A percentile compares a stretch with the other conserved stretches of the same genome.
Conservation (phyloP, 2,113 vertebrate species). For the Athene noctua region DNA sequence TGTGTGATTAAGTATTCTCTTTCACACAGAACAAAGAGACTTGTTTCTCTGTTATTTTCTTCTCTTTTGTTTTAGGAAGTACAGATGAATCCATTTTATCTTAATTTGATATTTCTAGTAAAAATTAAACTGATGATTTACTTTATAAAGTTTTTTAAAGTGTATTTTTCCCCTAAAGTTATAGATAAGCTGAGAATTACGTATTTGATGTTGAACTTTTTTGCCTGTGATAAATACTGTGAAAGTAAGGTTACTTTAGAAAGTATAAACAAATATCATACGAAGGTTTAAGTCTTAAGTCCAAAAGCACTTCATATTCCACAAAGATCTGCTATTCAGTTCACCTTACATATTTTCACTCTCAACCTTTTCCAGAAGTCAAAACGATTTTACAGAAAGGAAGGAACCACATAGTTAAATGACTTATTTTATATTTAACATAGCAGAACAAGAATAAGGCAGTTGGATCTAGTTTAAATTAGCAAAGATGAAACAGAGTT, state of each 20-base stretch:
- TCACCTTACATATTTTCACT: neutral
- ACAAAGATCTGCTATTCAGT: neutral
- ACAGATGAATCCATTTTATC: slow-evolving; percentile 60
- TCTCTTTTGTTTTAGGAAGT: slow-evolving; percentile 54
- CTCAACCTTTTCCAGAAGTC: neutral
- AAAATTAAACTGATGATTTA: slow-evolving; percentile 51
- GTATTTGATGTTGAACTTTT: neutral
- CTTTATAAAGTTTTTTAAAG: slow-evolving; percentile 16
- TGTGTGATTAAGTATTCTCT: slow-evolving; percentile 70
- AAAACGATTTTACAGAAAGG: neutral
- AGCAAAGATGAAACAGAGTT: neutral
- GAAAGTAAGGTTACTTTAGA: neutral
- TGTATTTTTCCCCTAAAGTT: neutral
- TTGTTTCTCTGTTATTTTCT: slow-evolving; percentile 59
- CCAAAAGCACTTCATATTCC: neutral
- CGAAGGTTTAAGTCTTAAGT: neutral
- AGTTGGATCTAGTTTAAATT: neutral
- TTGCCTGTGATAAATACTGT: neutral
- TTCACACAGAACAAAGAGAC: slow-evolving; percentile 61
- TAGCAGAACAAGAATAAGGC: neutral
- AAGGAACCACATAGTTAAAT: neutral
- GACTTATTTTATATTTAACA: neutral
- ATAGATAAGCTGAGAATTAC: neutral
- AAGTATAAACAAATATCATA: neutral
- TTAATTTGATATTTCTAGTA: slow-evolving; percentile 61